These are phyloP conservation scores for Tribolium freemani DNA, from an alignment of 2,888 invertebrate species.

Conservation along the genomic window DNA sequence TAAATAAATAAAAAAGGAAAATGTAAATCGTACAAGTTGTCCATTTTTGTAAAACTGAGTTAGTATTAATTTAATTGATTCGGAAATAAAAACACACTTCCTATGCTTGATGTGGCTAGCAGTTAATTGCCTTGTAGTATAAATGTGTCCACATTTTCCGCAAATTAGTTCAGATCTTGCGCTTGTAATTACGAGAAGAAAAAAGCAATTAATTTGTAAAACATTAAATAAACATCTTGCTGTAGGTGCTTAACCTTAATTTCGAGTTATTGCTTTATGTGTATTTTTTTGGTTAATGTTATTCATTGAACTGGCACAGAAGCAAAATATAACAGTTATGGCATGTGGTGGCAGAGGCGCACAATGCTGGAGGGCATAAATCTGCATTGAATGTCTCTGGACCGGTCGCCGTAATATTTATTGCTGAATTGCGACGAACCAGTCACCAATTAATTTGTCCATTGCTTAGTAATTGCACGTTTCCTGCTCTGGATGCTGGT, in stretches of 20 bases:
- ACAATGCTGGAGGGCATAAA: conserved; percentile 56
- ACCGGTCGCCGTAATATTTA: conserved; percentile 58
- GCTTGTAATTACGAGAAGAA: not conserved
- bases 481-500: conserved; percentile 58
- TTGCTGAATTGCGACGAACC: conserved; percentile 61
- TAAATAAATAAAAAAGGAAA: not conserved
- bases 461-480: conserved; percentile 61
- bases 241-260: not conserved
- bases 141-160: not conserved
- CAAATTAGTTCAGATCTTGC: not conserved
- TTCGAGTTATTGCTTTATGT: not conserved
- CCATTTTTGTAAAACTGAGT: too few relatives aligned
- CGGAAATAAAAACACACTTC: too few relatives aligned
- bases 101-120: too few relatives aligned
- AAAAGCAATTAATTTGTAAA: not conserved
- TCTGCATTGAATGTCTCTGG: conserved; percentile 63
- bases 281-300: not conserved
- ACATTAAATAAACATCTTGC: not conserved
- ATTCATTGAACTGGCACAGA: not conserved
- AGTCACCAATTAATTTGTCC: conserved; percentile 66
- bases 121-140: too few relatives aligned
- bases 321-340: conserved; percentile 58
- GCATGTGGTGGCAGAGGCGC: conserved; percentile 55
- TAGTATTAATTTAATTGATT: too few relatives aligned
- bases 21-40: too few relatives aligned